Conservation (phyloP, 35 echinoderm and acorn worm species). For the Chiridota heheva region DNA sequence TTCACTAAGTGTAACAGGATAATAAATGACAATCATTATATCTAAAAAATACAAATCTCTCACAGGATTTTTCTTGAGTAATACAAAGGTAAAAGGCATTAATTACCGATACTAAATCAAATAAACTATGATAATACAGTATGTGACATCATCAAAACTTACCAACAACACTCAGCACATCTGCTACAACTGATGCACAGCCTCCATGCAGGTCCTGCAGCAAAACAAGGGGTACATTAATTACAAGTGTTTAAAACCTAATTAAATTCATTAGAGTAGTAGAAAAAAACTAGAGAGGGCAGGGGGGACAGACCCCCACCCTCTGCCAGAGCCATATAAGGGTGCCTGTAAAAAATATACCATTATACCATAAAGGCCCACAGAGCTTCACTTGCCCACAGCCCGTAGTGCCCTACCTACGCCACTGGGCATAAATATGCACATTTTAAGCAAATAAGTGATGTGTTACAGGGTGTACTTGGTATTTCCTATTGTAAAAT, state of each 20-base stretch:
- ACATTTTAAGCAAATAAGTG: no score
- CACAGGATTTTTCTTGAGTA: neutral
- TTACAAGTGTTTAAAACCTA: neutral
- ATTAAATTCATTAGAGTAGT: neutral
- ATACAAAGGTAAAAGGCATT: neutral
- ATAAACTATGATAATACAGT: neutral
- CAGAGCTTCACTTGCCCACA: neutral
- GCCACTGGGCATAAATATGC: no score
- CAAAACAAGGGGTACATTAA: constrained; percentile 1
- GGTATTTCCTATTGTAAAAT: no score
- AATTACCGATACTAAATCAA: neutral
- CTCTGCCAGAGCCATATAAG: no score
- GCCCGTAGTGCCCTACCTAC: no score
- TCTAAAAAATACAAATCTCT: neutral
- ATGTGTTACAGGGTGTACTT: no score
- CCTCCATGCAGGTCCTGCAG: constrained; percentile 72
- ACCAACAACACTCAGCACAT: constrained; percentile 90
- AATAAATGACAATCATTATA: no score
- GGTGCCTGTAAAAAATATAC: neutral
- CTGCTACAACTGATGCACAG: constrained; percentile 63
- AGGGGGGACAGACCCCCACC: no score
- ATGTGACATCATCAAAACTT: neutral
- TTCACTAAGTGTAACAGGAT: no score
- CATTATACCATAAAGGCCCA: neutral
- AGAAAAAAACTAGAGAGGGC: no score